These are phyloP conservation scores for Xanthostigma xanthostigma DNA, from an alignment of 2,888 invertebrate species.

Conservation along the genomic window DNA sequence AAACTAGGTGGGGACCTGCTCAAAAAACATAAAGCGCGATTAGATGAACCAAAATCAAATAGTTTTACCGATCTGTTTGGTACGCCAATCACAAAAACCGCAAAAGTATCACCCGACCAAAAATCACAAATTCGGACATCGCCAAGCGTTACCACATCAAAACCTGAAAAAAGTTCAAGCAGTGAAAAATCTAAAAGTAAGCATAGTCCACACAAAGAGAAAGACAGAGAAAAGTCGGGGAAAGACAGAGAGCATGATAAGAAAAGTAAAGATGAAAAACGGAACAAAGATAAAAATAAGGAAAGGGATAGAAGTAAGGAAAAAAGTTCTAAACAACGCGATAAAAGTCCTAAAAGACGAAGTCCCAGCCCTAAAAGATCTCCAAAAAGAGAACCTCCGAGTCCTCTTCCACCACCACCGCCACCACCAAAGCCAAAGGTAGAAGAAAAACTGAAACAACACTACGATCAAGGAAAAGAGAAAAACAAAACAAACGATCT, in stretches of 20 bases:
- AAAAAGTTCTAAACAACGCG: slow-evolving; percentile 28
- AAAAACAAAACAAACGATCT: slow-evolving; percentile 14
- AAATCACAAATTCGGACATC: slow-evolving; percentile 29
- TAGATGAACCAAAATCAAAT: slow-evolving; percentile 35
- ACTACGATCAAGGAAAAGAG: slow-evolving; percentile 7
- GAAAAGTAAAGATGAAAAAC: slow-evolving; percentile 30
- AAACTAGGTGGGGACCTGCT: slow-evolving; percentile 38
- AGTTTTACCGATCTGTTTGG: slow-evolving; percentile 74
- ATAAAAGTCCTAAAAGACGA: slow-evolving; percentile 27
- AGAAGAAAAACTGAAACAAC: slow-evolving; percentile 6
- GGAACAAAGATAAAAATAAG: slow-evolving; percentile 36
- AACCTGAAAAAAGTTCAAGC: slow-evolving; percentile 38
- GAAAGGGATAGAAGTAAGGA: slow-evolving; percentile 37
- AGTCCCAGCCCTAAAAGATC: slow-evolving; percentile 22
- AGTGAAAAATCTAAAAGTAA: slow-evolving; percentile 31
- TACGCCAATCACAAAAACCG: slow-evolving; percentile 61
- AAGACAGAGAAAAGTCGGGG: slow-evolving; percentile 29
- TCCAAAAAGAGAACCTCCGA: slow-evolving; percentile 15
- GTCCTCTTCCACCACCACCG: slow-evolving; percentile 21
- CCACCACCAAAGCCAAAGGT: slow-evolving; percentile 10
- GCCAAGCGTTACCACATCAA: slow-evolving; percentile 31
- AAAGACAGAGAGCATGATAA: slow-evolving; percentile 29
- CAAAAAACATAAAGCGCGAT: slow-evolving; percentile 26
- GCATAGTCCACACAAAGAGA: slow-evolving; percentile 40
- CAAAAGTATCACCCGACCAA: slow-evolving; percentile 51